Conservation (phyloP, 2,797 vertebrate species). For the Danio albolineatus region DNA sequence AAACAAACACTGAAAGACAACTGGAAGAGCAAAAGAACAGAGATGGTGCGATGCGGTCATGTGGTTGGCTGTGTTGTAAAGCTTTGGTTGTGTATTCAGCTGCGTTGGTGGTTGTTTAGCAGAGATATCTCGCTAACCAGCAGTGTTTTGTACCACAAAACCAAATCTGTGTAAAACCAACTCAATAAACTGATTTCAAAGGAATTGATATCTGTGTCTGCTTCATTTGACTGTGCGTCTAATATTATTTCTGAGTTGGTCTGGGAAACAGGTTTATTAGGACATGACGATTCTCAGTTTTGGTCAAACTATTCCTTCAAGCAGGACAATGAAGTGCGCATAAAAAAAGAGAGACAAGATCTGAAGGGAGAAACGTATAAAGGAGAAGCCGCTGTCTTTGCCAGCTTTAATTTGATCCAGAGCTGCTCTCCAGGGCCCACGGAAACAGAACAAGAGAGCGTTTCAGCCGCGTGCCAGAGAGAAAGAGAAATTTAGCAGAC, state of each 20-base stretch:
- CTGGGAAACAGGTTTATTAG: neutral
- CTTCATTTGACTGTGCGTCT: conserved; percentile 6
- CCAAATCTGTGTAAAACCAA: conserved; percentile 77
- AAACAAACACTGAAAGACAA: conserved; percentile 48
- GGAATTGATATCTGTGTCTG: conserved; percentile 51
- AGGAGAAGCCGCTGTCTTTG: conserved; percentile 71
- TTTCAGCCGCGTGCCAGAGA: conserved; percentile 47
- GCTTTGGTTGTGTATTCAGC: conserved; percentile 48
- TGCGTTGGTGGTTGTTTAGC: conserved; percentile 47
- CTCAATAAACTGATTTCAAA: conserved; percentile 80
- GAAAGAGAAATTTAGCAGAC: conserved; percentile 14
- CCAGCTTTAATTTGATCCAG: conserved; percentile 77
- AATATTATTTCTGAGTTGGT: neutral
- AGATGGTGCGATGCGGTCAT: conserved; percentile 42
- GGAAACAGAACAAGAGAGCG: conserved; percentile 30
- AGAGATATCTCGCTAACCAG: conserved; percentile 41
- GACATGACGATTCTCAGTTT: neutral
- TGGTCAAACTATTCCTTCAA: neutral
- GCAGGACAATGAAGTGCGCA: conserved; percentile 1
- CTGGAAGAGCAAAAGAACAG: conserved; percentile 41
- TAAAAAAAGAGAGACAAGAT: conserved; percentile 44
- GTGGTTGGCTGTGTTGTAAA: conserved; percentile 43
- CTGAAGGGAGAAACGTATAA: conserved; percentile 50
- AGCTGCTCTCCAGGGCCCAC: conserved; percentile 62
- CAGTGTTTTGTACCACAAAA: conserved; percentile 68